Conservation (phyloP, 2,797 vertebrate genomes). For the Pseudopleuronectes americanus region DNA sequence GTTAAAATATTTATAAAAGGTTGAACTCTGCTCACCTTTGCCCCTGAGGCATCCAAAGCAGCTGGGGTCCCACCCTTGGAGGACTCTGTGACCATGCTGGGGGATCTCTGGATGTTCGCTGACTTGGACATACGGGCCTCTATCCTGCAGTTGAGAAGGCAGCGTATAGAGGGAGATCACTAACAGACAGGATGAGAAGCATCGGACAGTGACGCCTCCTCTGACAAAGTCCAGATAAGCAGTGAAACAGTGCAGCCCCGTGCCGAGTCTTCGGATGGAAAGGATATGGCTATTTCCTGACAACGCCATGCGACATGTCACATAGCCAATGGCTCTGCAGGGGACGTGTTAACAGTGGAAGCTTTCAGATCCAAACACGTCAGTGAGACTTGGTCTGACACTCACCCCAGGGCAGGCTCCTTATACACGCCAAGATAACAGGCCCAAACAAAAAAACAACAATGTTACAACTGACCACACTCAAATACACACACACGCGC, state of each 20-base stretch:
- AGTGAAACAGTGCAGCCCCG: constrained; percentile 19
- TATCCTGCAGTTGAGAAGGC: constrained; percentile 79
- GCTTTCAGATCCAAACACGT: constrained; percentile 22
- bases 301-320: constrained; percentile 35
- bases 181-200: constrained; percentile 19
- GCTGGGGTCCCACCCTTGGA: constrained; percentile 88
- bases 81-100: constrained; percentile 94
- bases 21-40: constrained; percentile 86
- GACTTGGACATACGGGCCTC: constrained; percentile 92
- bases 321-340: constrained; percentile 50
- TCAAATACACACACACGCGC: neutral
- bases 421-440: constrained; percentile 19
- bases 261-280: constrained; percentile 59
- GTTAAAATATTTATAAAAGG: neutral
- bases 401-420: neutral
- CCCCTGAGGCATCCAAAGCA: constrained; percentile 85
- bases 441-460: constrained; percentile 14
- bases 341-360: constrained; percentile 40
- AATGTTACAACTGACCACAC: neutral
- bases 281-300: constrained; percentile 75
- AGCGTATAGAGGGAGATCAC: constrained; percentile 35
- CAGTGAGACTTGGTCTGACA: constrained; percentile 30
- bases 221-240: constrained; percentile 22
- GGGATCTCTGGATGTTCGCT: constrained; percentile 89
- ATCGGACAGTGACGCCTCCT: constrained; percentile 14